Percentiles rank a stretch among this genome's conserved stretches.
Conservation (phyloP, 2,113 vertebrate species). For the Heteronetta atricapilla region DNA sequence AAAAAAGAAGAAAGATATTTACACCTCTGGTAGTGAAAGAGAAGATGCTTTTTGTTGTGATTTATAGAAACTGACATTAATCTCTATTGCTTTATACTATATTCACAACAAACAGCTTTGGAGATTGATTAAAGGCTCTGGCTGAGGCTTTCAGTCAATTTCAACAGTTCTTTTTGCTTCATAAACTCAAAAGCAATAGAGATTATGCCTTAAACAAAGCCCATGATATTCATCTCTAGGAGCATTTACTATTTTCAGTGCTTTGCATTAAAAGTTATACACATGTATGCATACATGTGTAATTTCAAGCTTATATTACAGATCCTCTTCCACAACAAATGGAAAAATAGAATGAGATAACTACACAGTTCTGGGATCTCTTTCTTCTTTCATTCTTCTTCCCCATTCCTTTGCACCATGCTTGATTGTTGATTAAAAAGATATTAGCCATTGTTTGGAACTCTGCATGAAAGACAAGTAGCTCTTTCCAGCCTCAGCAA, state of each 20-base stretch:
- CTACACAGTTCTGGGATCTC: not conserved
- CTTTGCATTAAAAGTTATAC: slow-evolving; percentile 1
- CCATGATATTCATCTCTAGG: slow-evolving; percentile 22
- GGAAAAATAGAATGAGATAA: not conserved
- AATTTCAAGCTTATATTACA: slow-evolving; percentile 1
- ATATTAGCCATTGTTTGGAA: not conserved
- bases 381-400: not conserved
- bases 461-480: not conserved
- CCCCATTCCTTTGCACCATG: not conserved
- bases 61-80: slow-evolving; percentile 60
- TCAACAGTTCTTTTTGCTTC: slow-evolving; percentile 52
- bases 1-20: slow-evolving; percentile 46
- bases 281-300: not conserved
- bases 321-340: not conserved
- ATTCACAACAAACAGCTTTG: slow-evolving; percentile 52
- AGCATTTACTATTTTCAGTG: slow-evolving; percentile 28
- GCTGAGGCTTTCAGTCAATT: slow-evolving; percentile 65
- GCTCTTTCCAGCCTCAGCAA: not conserved
- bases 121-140: slow-evolving; percentile 67
- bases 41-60: slow-evolving; percentile 49
- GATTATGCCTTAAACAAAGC: slow-evolving; percentile 56
- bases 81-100: slow-evolving; percentile 58
- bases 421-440: not conserved
- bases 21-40: slow-evolving; percentile 32
- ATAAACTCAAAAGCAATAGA: slow-evolving; percentile 66